phyloP scores from a whole-genome alignment of 2,797 vertebrate species.

The Heterohyrax brucei region DNA sequence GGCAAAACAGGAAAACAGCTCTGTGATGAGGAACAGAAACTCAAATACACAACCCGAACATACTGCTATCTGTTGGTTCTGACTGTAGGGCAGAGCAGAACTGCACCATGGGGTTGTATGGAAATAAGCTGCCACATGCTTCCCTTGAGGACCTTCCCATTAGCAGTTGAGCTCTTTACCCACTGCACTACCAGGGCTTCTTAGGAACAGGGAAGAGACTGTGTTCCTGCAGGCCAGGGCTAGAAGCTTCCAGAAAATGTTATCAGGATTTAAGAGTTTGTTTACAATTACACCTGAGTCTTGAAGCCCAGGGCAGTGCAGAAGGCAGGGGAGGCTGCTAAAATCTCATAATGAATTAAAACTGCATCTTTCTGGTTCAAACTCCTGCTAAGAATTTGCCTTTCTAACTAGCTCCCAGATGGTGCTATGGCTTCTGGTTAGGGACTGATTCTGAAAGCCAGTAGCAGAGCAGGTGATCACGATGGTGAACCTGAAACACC shows the following conservation, averaged over 20 bases:
- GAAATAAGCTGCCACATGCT: not conserved
- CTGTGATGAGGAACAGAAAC: not conserved
- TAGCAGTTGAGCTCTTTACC: not conserved
- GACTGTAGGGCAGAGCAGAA: not conserved
- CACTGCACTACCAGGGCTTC: not conserved
- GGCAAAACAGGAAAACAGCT: not conserved
- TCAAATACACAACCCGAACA: not conserved
- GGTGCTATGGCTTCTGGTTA: too few relatives aligned
- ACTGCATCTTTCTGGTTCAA: too few relatives aligned
- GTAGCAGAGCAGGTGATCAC: too few relatives aligned
- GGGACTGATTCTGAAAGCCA: too few relatives aligned
- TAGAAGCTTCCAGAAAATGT: not conserved
- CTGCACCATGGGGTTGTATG: not conserved
- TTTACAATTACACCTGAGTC: too few relatives aligned
- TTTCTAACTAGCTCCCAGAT: too few relatives aligned
- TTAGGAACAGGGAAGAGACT: not conserved
- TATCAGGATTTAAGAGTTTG: rapidly evolving
- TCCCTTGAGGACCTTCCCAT: not conserved
- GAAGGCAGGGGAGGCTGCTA: not conserved
- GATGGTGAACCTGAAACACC: too few relatives aligned
- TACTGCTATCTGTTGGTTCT: not conserved
- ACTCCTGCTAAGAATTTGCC: too few relatives aligned
- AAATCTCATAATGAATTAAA: not conserved
- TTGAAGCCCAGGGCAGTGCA: too few relatives aligned
- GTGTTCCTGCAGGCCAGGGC: rapidly evolving